Base-by-base conservation (phyloP, 2,797 vertebrate species). In the Centropyge bicolor region DNA sequence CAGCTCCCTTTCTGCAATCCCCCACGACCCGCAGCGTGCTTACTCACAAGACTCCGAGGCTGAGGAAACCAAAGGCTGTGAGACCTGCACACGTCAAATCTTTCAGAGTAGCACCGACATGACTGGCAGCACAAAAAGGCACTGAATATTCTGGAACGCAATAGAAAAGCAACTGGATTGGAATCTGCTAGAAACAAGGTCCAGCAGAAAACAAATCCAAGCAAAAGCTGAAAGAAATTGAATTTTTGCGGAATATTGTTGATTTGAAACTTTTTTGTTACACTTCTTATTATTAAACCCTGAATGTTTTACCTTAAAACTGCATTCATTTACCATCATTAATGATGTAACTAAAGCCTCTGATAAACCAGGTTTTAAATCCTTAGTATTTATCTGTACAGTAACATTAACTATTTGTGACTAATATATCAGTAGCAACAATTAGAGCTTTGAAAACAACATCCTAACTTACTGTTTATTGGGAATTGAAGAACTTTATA, bases 1-100 rank as follows among this genome's bases (percentile, higher is more conserved):
- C 93, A 94, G 95, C 85, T 88, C 76, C 80, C 82, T 89, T 88
- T 89, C 78, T 88, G 84, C 69, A 70, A 62, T 88, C 82, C 87
- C 84, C 48, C 31, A 67, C 54, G 70, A 88, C 86, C 90, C 20
- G 5, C 68, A 79, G 76, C 24, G 5, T 80, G 71, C 75, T 85
- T 70, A 81, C 72, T 70, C 69, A 86, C 55, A 81, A 72, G 68
- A 82, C 82, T 63, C 54, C 38, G 78, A 72, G 64, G 66, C 75
- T 68, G 48, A 74, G 40, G 72, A 80, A 70, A 82, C 62, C 45
- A 54, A 64, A 76, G 64, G 71, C 82, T 57, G 11, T 16, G 77
- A 62, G 64, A 76, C 59, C 66, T 79, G 71, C 41, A 9, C 12
- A 20, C 8, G 10, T 69, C 49, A 52, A 49, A 55, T 59, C 54